These are phyloP conservation scores for Isaurus tuberculatus DNA, from an alignment of 92 coral and sea anemone species.

Conservation along the genomic window DNA sequence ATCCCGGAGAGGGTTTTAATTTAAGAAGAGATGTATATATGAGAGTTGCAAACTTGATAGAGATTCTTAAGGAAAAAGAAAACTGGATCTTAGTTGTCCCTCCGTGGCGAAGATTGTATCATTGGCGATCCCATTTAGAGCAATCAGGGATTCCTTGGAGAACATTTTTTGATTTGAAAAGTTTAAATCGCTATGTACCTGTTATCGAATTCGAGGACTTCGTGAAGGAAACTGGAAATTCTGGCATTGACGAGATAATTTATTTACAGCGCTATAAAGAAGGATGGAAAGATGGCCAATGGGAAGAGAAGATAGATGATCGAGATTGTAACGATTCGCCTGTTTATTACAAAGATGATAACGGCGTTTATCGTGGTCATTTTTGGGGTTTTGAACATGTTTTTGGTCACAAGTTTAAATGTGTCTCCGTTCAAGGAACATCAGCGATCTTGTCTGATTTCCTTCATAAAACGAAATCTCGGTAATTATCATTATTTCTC, in stretches of 20 bases:
- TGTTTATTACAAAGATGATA: slow-evolving; percentile 71
- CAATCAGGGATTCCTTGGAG: slow-evolving; percentile 97
- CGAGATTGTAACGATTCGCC: slow-evolving; percentile 88
- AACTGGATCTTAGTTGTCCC: slow-evolving; percentile 97
- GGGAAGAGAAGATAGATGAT: slow-evolving; percentile 98
- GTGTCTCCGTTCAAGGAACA: slow-evolving; percentile 94
- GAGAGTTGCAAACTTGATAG: slow-evolving; percentile 89
- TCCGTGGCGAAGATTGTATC: slow-evolving; percentile 96
- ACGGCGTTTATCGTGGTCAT: slow-evolving; percentile 84
- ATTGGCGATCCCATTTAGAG: slow-evolving; percentile 86
- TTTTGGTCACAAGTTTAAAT: slow-evolving; percentile 90
- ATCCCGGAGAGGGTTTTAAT: slow-evolving; percentile 98
- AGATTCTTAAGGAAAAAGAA: slow-evolving; percentile 78
- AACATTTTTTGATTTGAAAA: slow-evolving; percentile 90
- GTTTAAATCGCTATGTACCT: slow-evolving; percentile 89
- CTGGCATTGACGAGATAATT: slow-evolving; percentile 86
- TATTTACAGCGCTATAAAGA: slow-evolving; percentile 94
- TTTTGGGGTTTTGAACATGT: slow-evolving; percentile 88
- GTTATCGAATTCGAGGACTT: slow-evolving; percentile 96
- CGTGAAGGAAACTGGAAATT: slow-evolving; percentile 83
- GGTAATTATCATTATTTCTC: slow-evolving; percentile 57
- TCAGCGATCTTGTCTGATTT: slow-evolving; percentile 75
- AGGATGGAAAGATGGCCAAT: slow-evolving; percentile 96
- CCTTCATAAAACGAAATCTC: slow-evolving; percentile 74
- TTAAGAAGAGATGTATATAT: slow-evolving; percentile 94